Evolutionary conservation across 2,888 invertebrate species (phyloP).

Genomic region (Quadroppia sp.): DNA sequence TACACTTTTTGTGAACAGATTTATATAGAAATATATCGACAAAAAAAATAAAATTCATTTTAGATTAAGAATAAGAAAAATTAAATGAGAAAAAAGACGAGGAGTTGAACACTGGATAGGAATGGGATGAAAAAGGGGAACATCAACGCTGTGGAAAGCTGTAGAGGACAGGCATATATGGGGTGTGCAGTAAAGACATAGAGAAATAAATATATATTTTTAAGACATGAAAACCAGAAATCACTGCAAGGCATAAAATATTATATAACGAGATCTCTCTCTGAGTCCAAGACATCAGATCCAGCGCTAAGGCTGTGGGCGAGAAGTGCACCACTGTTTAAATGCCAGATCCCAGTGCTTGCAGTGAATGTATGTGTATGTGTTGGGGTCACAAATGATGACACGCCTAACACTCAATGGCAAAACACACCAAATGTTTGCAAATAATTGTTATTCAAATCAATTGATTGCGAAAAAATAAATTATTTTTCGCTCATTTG

Average conservation of each 20-base stretch:
- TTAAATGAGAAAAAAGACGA: not conserved
- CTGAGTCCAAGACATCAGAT: conserved; percentile 9
- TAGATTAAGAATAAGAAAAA: conserved; percentile 15
- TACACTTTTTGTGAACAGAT: conserved; percentile 24
- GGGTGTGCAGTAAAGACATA: not conserved
- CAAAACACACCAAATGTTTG: not conserved
- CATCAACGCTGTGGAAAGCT: not conserved
- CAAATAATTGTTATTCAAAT: conserved; percentile 17
- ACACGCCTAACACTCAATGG: not conserved
- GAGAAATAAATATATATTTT: not conserved
- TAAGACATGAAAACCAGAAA: conserved; percentile 9
- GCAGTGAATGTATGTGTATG: not conserved
- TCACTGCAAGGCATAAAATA: not conserved
- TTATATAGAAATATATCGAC: not conserved
- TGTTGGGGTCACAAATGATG: conserved; percentile 15
- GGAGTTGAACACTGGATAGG: not conserved
- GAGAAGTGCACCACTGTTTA: not conserved
- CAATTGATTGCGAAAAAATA: not conserved
- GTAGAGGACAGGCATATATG: conserved; percentile 12
- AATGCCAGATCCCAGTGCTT: not conserved
- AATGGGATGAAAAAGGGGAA: not conserved
- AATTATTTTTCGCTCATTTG: not conserved
- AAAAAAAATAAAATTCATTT: not conserved
- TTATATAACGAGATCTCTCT: conserved; percentile 1
- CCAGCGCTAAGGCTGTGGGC: not conserved